Base-by-base conservation (phyloP, 2,888 invertebrate genomes). In the Magallana nippona region DNA sequence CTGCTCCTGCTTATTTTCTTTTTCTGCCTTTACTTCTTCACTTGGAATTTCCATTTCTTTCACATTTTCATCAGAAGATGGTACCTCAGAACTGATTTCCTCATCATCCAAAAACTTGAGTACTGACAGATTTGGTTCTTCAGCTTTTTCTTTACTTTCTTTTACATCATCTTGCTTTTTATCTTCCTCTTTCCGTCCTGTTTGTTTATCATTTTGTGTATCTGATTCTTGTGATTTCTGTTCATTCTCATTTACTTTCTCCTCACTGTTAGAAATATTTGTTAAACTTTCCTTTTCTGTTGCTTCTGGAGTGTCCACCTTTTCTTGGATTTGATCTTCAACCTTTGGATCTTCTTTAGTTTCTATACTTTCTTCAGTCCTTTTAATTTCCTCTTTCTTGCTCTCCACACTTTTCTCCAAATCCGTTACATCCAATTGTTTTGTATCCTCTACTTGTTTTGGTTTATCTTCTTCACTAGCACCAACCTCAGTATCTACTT, bases 341-440 rank as follows among this genome's bases (percentile, higher is more conserved):
- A 44, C 44, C 44, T 44, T 44, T 44, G 44, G 44, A 71, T 86
- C 84, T 17, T 77, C 81, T 55, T 58, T 58, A 15, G 17, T 56
- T 19, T 44, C 83, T 79, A 79, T 82, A 60, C 27, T 80, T n/a
- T 78, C 84, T 44, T 55, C 83, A 77, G 62, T 58, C 32, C 80
- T 55, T n/a, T 83, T 19, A 13, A 55, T 79, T 19, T 81, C 60
- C 15, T 27, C 55, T 27, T 44, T 27, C 8, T 15, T 57, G 17
- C 55, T 62, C 55, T 82, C 79, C 44, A 11, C 19, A 58, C 19
- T 55, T 57, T 79, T 62, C 58, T 71, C 83, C 55, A 71, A 71
- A 27, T 78, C 81, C 19, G 19, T 44, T 13, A 44, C n/a, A 15
- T 83, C 82, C n/a, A 58, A 55, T n/a, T 79, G 8, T 22, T 15